Conservation (phyloP, 2,888 invertebrate species). For the Pandemis cinnamomeana region DNA sequence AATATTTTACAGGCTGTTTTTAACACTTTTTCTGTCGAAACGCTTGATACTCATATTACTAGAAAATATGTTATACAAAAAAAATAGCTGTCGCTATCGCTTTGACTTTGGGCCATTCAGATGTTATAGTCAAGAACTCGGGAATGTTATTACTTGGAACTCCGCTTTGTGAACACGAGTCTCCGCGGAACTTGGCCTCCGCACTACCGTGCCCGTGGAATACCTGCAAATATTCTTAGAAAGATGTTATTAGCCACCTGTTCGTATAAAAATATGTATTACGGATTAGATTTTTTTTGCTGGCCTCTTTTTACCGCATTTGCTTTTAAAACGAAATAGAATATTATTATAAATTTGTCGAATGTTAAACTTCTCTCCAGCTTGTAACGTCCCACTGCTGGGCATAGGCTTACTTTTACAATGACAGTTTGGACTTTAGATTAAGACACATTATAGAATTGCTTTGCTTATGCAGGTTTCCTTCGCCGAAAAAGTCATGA, state of each 20-base stretch:
- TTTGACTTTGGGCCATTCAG: constrained; percentile 38
- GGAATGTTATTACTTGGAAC: constrained; percentile 64
- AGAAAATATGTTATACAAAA: too few relatives aligned
- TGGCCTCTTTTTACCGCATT: too few relatives aligned
- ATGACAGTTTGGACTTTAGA: too few relatives aligned
- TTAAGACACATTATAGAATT: too few relatives aligned
- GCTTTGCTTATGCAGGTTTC: too few relatives aligned
- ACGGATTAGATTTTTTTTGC: neutral
- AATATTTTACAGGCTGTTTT: neutral
- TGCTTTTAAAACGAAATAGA: too few relatives aligned
- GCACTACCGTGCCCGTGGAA: constrained; percentile 23
- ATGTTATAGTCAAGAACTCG: constrained; percentile 51
- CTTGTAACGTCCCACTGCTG: too few relatives aligned
- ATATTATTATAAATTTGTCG: neutral
- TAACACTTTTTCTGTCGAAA: neutral
- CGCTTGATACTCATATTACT: too few relatives aligned
- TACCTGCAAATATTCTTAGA: constrained; percentile 27
- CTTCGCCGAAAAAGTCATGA: too few relatives aligned
- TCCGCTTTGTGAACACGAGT: constrained; percentile 57
- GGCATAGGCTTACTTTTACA: too few relatives aligned
- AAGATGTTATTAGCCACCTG: constrained; percentile 7
- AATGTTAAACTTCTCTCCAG: too few relatives aligned
- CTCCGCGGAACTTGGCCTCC: constrained; percentile 45
- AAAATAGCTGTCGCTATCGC: constrained; percentile 25
- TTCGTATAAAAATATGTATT: neutral